Evolutionary conservation across 2,113 vertebrate genomes (phyloP).

Genomic region (Fukomys damarensis): DNA sequence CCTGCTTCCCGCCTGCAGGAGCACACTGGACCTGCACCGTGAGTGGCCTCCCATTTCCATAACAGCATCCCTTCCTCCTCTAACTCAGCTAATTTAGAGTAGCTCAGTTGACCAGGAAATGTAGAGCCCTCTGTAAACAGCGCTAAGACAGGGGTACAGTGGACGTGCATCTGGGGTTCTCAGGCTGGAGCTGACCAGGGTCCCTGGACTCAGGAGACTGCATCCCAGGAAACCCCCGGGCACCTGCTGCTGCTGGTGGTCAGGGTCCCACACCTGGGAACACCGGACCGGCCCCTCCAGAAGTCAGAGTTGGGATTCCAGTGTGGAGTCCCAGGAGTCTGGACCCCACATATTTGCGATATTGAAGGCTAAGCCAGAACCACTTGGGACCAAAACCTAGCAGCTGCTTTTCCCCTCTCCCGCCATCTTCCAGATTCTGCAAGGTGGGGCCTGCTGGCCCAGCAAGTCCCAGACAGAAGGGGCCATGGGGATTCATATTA

Average conservation of each 20-base stretch:
- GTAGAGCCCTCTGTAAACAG: neutral
- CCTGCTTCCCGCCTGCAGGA: neutral
- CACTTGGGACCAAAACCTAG: accelerated
- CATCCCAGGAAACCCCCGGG: neutral
- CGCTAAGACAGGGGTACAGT: accelerated
- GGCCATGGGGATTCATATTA: accelerated
- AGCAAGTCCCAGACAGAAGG: accelerated
- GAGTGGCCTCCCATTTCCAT: neutral
- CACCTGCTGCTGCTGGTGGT: neutral
- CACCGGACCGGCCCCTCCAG: neutral
- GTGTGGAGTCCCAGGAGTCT: neutral
- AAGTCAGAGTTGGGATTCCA: neutral
- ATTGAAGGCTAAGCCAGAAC: neutral
- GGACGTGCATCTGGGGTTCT: neutral
- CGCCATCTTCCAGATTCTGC: accelerated
- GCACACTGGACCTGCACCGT: too few species aligned
- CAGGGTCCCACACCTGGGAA: neutral
- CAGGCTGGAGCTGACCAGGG: accelerated
- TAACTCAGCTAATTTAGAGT: neutral
- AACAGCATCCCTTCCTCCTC: neutral
- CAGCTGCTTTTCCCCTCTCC: neutral
- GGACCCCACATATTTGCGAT: neutral
- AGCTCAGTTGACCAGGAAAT: neutral
- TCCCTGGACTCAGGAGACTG: neutral
- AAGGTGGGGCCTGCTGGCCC: accelerated